Evolutionary conservation across 2,888 invertebrate species (phyloP).

Genomic region (Andrena trimmerana): DNA sequence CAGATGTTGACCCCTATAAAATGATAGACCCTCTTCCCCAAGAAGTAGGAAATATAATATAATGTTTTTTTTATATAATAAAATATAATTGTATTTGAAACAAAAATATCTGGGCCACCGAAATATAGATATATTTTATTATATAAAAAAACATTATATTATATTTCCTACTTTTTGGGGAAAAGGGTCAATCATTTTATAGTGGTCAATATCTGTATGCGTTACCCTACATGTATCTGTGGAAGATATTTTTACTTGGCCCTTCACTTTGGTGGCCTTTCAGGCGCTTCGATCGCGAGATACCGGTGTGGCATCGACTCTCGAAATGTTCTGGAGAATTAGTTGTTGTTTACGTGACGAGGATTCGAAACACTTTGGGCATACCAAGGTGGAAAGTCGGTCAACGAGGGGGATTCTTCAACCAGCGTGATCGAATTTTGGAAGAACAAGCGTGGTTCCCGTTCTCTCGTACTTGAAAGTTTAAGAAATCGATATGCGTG

Average conservation of each 20-base stretch:
- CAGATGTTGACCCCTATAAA: too few species aligned
- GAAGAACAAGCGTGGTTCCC: neutral
- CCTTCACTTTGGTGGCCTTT: neutral
- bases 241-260: slow-evolving; percentile 1
- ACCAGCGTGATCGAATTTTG: neutral
- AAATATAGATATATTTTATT: too few species aligned
- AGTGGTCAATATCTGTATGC: too few species aligned
- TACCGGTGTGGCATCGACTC: neutral
- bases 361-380: neutral
- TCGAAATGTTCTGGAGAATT: slow-evolving; percentile 2
- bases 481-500: neutral
- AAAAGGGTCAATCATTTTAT: too few species aligned
- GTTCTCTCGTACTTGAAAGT: neutral
- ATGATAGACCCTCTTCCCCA: too few species aligned
- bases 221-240: neutral
- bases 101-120: too few species aligned
- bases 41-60: too few species aligned
- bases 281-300: neutral
- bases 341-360: slow-evolving; percentile 9
- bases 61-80: too few species aligned
- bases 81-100: too few species aligned
- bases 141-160: too few species aligned
- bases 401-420: neutral
- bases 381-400: neutral
- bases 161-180: too few species aligned